These are phyloP conservation scores for Boloria euphrosyne DNA, from an alignment of 2,888 invertebrate species.

Conservation along the genomic window DNA sequence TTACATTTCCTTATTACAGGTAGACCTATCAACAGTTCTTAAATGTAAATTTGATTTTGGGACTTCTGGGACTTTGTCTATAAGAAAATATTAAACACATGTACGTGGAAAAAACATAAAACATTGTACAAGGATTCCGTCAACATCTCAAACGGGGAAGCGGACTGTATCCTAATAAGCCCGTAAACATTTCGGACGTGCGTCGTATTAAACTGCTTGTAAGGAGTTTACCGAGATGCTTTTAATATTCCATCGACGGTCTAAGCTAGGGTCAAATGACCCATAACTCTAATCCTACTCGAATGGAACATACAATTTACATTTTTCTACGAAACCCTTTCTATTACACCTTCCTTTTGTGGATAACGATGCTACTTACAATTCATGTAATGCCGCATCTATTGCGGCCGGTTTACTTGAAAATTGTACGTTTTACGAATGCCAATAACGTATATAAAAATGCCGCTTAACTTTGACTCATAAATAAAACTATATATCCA, in stretches of 20 bases:
- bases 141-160: slow-evolving; percentile 17
- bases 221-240: slow-evolving; percentile 42
- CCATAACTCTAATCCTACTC: slow-evolving; percentile 65
- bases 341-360: slow-evolving; percentile 60
- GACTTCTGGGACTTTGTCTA: too few species aligned
- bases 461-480: slow-evolving; percentile 27
- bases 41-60: too few species aligned
- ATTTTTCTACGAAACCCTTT: slow-evolving; percentile 67
- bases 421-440: slow-evolving; percentile 45
- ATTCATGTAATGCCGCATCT: slow-evolving; percentile 48
- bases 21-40: too few species aligned
- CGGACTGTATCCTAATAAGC: slow-evolving; percentile 24
- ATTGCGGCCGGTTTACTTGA: slow-evolving; percentile 44
- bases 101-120: background rate
- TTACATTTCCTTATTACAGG: too few species aligned
- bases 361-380: slow-evolving; percentile 53
- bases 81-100: too few species aligned
- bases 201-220: slow-evolving; percentile 45
- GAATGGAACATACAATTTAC: slow-evolving; percentile 63
- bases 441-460: slow-evolving; percentile 38
- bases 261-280: slow-evolving; percentile 64
- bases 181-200: slow-evolving; percentile 36
- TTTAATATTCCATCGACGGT: slow-evolving; percentile 66
- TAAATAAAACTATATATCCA: slow-evolving; percentile 20
- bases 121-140: background rate